Evolutionary conservation across 2,797 vertebrate genomes (phyloP).

Genomic region (Discoglossus pictus): DNA sequence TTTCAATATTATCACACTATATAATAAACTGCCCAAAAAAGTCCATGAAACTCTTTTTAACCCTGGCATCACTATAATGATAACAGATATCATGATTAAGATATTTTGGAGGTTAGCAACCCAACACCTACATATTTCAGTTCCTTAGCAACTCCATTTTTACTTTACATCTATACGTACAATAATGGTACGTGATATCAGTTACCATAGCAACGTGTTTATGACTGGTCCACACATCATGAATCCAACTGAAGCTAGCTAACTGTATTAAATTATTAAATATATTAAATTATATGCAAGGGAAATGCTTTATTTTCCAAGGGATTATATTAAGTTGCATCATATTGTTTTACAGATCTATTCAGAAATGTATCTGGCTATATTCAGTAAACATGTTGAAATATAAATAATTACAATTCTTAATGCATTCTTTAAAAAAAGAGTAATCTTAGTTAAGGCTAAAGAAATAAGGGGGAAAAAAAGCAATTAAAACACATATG

Average conservation of each 20-base stretch:
- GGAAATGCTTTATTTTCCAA: not conserved
- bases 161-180: conserved; percentile 25
- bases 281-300: conserved; percentile 1
- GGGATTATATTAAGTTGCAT: not conserved
- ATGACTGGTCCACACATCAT: conserved; percentile 19
- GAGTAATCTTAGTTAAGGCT: too few species aligned
- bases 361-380: not conserved
- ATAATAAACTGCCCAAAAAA: too few species aligned
- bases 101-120: not conserved
- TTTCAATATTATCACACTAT: too few species aligned
- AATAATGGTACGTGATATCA: conserved; percentile 25
- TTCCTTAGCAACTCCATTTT: conserved; percentile 35
- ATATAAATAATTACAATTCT: too few species aligned
- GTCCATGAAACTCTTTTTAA: too few species aligned
- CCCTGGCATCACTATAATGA: too few species aligned
- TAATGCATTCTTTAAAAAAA: too few species aligned
- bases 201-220: conserved; percentile 38
- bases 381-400: too few species aligned
- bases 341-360: not conserved
- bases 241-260: conserved; percentile 7
- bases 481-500: too few species aligned
- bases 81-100: not conserved
- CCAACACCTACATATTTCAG: conserved; percentile 1
- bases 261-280: conserved; percentile 13
- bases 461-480: too few species aligned